Evolutionary conservation across 2,113 vertebrate genomes (phyloP).

Genomic region (Tauraco erythrolophus): DNA sequence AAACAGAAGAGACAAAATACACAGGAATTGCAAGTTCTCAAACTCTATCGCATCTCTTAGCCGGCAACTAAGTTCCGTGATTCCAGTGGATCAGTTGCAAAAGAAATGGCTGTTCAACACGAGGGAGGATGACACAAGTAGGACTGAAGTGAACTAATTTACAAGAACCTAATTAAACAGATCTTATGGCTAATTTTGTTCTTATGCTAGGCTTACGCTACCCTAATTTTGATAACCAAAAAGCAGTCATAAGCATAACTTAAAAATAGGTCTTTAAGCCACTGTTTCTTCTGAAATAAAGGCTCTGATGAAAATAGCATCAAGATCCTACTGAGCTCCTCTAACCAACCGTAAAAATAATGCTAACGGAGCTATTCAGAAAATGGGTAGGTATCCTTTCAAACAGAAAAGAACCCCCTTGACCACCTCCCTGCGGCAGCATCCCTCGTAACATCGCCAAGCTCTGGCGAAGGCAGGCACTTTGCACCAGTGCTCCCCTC

Average conservation of each 20-base stretch:
- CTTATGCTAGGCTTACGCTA: not conserved
- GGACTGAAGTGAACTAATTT: not conserved
- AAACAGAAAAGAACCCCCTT: not conserved
- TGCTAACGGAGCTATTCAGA: not conserved
- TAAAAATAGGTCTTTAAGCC: not conserved
- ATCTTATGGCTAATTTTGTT: not conserved
- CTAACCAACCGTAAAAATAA: not conserved
- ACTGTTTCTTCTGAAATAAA: not conserved
- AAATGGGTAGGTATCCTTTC: rapidly evolving
- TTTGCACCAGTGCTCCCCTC: not conserved
- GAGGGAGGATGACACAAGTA: not conserved
- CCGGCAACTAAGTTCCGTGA: rapidly evolving
- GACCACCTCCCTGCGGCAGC: not conserved
- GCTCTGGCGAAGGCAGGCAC: not conserved
- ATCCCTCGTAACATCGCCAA: not conserved
- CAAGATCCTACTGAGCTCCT: not conserved
- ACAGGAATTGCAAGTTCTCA: no score
- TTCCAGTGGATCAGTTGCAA: rapidly evolving
- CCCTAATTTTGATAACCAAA: not conserved
- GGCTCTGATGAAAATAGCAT: not conserved
- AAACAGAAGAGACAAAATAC: not conserved
- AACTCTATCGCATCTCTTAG: rapidly evolving
- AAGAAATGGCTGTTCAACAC: not conserved
- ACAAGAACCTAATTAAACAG: not conserved
- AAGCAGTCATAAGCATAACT: not conserved